A percentile compares a stretch with the other conserved stretches of the same genome.
Evolutionary conservation across 2,113 vertebrate species (phyloP).

Genomic region (Gnathonemus echidnorhynchus): DNA sequence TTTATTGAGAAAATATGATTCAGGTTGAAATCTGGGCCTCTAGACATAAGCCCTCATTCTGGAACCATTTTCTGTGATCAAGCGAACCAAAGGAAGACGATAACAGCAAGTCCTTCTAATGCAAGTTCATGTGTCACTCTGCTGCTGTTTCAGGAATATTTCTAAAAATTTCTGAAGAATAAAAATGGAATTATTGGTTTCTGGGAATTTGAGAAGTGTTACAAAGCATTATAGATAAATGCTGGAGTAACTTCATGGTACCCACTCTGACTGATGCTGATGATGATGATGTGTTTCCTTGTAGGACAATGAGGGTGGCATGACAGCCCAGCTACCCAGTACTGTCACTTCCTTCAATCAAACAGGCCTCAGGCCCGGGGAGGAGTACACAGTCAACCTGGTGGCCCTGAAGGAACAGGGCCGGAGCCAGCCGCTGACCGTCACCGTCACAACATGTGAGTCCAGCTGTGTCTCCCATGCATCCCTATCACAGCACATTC

Average conservation of each 20-base stretch:
- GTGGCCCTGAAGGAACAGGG: slow-evolving; percentile 88
- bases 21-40: slow-evolving; percentile 43
- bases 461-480: slow-evolving; percentile 16
- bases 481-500: neutral
- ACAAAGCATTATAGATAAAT: neutral
- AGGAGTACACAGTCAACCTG: slow-evolving; percentile 87
- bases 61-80: slow-evolving; percentile 36
- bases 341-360: slow-evolving; percentile 89
- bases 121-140: neutral
- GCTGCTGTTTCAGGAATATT: neutral
- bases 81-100: neutral
- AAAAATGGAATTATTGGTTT: neutral
- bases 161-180: neutral
- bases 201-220: neutral
- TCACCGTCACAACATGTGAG: slow-evolving; percentile 81
- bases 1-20: slow-evolving; percentile 61
- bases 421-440: slow-evolving; percentile 76
- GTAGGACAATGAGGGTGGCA: slow-evolving; percentile 90
- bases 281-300: slow-evolving; percentile 25
- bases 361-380: slow-evolving; percentile 85
- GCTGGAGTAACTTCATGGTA: neutral
- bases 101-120: too few relatives aligned
- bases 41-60: slow-evolving; percentile 52
- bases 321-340: slow-evolving; percentile 91
- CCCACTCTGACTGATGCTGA: neutral